Conservation (phyloP, 2,113 vertebrate species). For the Proterorhinus semilunaris region DNA sequence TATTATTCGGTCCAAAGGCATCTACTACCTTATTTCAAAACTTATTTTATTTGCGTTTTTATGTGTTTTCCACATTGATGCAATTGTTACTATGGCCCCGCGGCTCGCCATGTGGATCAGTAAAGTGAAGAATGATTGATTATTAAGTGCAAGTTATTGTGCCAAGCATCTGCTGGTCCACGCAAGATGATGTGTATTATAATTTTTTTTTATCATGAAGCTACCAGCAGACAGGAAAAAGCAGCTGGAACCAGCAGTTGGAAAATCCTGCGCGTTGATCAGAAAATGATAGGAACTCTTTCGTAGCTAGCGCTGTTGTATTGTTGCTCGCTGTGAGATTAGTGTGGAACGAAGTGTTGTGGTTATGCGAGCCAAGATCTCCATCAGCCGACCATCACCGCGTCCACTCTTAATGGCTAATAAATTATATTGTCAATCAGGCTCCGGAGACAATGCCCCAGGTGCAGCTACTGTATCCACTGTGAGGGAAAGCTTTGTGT, state of each 20-base stretch:
- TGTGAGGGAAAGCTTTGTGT: slow-evolving; percentile 3
- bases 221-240: background rate
- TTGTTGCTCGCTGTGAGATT: background rate
- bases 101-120: background rate
- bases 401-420: slow-evolving; percentile 20
- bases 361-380: slow-evolving; percentile 7
- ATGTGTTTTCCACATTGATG: too few relatives aligned
- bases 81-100: too few relatives aligned
- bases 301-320: background rate
- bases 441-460: slow-evolving; percentile 2
- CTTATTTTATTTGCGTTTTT: too few relatives aligned
- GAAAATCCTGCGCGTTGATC: background rate
- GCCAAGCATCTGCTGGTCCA: slow-evolving; percentile 5
- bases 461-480: slow-evolving; percentile 4
- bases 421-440: slow-evolving; percentile 27
- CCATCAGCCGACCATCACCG: slow-evolving; percentile 11
- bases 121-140: slow-evolving; percentile 7
- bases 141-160: slow-evolving; percentile 12
- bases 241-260: too few relatives aligned
- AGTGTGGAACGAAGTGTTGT: slow-evolving; percentile 3
- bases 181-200: background rate
- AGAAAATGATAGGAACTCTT: too few relatives aligned
- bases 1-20: slow-evolving; percentile 18
- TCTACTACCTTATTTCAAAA: too few relatives aligned
- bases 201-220: background rate